A percentile compares a stretch with the other conserved stretches of the same genome.
These are phyloP conservation scores for Chaetodon trifasciatus DNA, from an alignment of 2,797 vertebrate species.

Conservation along the genomic window DNA sequence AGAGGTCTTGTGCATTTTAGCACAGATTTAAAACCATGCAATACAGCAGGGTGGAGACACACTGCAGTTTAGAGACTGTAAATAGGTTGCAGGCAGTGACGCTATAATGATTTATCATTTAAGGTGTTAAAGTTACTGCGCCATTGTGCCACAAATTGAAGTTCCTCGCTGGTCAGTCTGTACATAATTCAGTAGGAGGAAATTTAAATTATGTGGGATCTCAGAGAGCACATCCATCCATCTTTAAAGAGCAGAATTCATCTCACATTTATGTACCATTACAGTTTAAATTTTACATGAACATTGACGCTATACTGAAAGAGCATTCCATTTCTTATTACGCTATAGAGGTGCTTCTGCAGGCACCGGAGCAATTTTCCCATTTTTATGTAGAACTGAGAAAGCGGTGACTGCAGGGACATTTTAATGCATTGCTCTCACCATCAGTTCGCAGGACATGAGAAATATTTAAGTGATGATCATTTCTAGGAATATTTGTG, in stretches of 20 bases:
- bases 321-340: conserved; percentile 45
- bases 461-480: conserved; percentile 19
- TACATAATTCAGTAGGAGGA: conserved; percentile 27
- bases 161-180: conserved; percentile 7
- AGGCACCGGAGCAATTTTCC: conserved; percentile 34
- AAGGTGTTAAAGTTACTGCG: conserved; percentile 3
- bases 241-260: conserved; percentile 41
- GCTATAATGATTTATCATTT: background rate
- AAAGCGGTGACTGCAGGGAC: conserved; percentile 17
- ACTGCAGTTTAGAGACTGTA: background rate
- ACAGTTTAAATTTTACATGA: conserved; percentile 58
- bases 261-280: conserved; percentile 34
- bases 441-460: conserved; percentile 12
- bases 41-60: conserved; percentile 4
- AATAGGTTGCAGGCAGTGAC: conserved; percentile 14
- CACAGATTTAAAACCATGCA: background rate
- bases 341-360: conserved; percentile 19
- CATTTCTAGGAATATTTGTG: background rate
- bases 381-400: conserved; percentile 35
- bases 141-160: conserved; percentile 9
- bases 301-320: conserved; percentile 18
- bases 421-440: conserved; percentile 29
- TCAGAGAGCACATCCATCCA: conserved; percentile 16
- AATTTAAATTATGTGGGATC: conserved; percentile 34
- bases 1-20: conserved; percentile 5